Percentiles rank a stretch among this genome's conserved stretches.
Evolutionary conservation across 2,113 vertebrate genomes (phyloP).

Genomic region (Trematocara nigrifrons): DNA sequence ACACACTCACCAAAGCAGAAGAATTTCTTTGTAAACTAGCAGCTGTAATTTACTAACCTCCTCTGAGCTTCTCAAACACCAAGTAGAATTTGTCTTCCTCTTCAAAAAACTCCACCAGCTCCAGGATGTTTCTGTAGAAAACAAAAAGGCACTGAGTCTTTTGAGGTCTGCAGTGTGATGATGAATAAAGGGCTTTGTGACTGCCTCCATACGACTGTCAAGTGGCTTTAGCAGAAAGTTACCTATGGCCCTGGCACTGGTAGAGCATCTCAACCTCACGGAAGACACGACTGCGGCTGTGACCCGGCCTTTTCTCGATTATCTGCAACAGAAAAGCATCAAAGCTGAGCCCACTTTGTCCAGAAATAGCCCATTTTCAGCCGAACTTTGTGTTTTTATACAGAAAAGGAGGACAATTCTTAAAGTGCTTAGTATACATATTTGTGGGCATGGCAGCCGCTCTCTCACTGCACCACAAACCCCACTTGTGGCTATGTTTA

Average conservation of each 20-base stretch:
- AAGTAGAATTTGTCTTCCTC: conserved; percentile 98
- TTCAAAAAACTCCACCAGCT: conserved; percentile 97
- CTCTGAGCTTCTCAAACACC: conserved; percentile 96
- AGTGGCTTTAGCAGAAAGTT: background rate
- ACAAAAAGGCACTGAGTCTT: background rate
- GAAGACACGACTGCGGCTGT: conserved; percentile 92
- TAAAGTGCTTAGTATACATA: background rate
- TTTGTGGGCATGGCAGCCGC: background rate
- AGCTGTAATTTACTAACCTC: conserved; percentile 72
- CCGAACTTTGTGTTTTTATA: background rate
- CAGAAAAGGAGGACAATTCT: background rate
- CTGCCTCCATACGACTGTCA: background rate
- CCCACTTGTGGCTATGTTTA: background rate
- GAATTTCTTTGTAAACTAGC: background rate
- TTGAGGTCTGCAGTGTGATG: background rate
- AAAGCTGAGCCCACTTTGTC: background rate
- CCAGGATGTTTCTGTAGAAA: conserved; percentile 85
- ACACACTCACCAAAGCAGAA: background rate
- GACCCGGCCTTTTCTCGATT: conserved; percentile 91
- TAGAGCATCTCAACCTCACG: conserved; percentile 99
- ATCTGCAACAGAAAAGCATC: conserved; percentile 75
- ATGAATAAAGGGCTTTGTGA: background rate
- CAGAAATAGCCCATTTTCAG: background rate
- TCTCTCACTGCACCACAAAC: background rate
- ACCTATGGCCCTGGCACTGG: conserved; percentile 99